These are phyloP conservation scores for Sesamia inferens DNA, from an alignment of 2,888 invertebrate species.

Conservation along the genomic window DNA sequence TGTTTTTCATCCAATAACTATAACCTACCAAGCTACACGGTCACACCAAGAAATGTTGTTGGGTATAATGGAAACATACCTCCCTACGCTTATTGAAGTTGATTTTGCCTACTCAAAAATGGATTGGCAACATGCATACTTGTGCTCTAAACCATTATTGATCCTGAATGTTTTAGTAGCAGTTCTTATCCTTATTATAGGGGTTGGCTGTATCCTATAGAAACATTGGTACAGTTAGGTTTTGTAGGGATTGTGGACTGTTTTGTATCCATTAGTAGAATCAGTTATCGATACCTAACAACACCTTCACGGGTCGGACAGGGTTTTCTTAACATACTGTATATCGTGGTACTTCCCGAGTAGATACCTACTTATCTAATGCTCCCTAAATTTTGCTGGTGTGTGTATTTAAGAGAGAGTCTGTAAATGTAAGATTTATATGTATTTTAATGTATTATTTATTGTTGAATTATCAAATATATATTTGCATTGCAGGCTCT, in stretches of 20 bases:
- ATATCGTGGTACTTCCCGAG: too few relatives aligned
- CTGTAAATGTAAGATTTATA: constrained; percentile 25
- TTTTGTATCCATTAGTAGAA: too few relatives aligned
- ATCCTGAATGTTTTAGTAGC: not conserved
- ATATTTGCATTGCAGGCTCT: constrained; percentile 51
- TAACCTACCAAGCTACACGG: not conserved
- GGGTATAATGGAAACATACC: not conserved
- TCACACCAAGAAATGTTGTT: not conserved
- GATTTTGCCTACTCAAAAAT: not conserved
- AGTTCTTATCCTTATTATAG: not conserved
- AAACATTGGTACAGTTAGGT: not conserved
- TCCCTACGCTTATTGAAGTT: not conserved
- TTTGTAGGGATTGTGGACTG: too few relatives aligned
- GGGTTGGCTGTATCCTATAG: not conserved
- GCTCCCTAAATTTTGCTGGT: not conserved
- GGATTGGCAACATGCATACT: not conserved
- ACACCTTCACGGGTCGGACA: too few relatives aligned
- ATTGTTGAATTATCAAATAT: constrained; percentile 6
- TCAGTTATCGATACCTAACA: too few relatives aligned
- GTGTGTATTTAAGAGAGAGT: constrained; percentile 15
- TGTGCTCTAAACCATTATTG: not conserved
- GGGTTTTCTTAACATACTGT: too few relatives aligned
- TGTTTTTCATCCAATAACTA: not conserved
- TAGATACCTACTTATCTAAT: not conserved
- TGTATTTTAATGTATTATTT: not conserved